phyloP scores from a whole-genome alignment of 2,797 vertebrate species.

The Agapornis canus region DNA sequence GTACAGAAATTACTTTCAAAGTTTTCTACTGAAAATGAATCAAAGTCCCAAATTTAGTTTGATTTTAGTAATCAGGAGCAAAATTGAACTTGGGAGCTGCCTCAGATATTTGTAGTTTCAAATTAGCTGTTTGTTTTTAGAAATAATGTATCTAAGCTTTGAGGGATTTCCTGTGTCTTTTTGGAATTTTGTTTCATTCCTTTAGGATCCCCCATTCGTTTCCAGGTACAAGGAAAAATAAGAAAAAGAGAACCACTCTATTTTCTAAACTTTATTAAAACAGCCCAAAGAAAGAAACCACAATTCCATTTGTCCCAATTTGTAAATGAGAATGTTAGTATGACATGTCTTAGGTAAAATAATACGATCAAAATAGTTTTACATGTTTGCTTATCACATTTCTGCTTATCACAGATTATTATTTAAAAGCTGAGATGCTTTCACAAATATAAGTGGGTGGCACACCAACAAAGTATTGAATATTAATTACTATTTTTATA shows the following conservation, averaged over 20 bases:
- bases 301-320: not conserved
- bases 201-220: not conserved
- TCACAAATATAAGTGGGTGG: not conserved
- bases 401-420: not conserved
- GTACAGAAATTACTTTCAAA: constrained; percentile 19
- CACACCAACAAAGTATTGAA: not conserved
- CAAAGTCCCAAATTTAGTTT: constrained; percentile 18
- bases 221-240: not conserved
- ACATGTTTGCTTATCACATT: not conserved
- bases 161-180: not conserved
- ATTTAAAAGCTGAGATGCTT: constrained; percentile 3
- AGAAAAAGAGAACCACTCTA: not conserved
- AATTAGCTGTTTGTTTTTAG: constrained; percentile 25
- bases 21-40: not conserved
- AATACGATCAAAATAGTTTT: not conserved
- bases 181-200: not conserved
- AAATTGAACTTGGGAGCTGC: constrained; percentile 3
- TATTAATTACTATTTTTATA: constrained; percentile 36
- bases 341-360: not conserved
- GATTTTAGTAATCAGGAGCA: not conserved
- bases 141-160: constrained; percentile 16
- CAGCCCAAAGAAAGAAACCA: not conserved
- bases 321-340: constrained; percentile 1
- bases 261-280: not conserved
- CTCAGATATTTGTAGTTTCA: not conserved